These are phyloP conservation scores for Scaeva pyrastri DNA, from an alignment of 2,888 invertebrate species.

Conservation along the genomic window DNA sequence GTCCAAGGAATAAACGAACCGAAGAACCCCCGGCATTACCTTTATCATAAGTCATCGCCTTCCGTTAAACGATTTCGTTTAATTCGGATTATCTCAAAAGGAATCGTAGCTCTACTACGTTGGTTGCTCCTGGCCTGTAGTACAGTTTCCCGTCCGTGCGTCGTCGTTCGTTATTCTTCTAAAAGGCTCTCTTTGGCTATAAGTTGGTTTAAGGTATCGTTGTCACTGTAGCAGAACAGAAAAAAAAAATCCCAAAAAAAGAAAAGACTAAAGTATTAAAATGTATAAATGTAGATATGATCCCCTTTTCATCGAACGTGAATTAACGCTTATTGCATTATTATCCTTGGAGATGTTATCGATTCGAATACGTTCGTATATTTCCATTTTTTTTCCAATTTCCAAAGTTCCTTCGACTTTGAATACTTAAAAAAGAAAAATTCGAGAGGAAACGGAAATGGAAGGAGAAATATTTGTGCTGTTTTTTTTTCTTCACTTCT, in stretches of 20 bases:
- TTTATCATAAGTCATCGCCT: slow-evolving; percentile 75
- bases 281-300: slow-evolving; percentile 29
- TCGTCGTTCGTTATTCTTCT: slow-evolving; percentile 37
- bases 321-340: slow-evolving; percentile 76
- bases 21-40: slow-evolving; percentile 58
- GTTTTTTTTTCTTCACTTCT: not conserved
- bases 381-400: slow-evolving; percentile 54
- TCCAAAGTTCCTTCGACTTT: slow-evolving; percentile 60
- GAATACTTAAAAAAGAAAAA: slow-evolving; percentile 65
- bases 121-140: too few species aligned
- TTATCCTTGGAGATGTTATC: slow-evolving; percentile 73
- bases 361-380: slow-evolving; percentile 53
- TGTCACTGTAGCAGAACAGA: slow-evolving; percentile 25
- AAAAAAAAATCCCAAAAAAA: not conserved
- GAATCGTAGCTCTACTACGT: too few species aligned
- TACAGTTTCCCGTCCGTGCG: slow-evolving; percentile 61
- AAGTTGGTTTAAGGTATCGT: not conserved
- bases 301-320: slow-evolving; percentile 69
- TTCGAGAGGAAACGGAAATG: slow-evolving; percentile 31
- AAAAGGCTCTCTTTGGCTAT: not conserved
- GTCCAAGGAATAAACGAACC: slow-evolving; percentile 71
- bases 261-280: slow-evolving; percentile 32
- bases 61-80: slow-evolving; percentile 74
- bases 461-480: slow-evolving; percentile 14
- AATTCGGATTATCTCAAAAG: slow-evolving; percentile 68